Evolutionary conservation across 2,113 vertebrate genomes (phyloP), one percentile per base, ranked within the genome.

Genomic region (Chelonoidis abingdonii): DNA sequence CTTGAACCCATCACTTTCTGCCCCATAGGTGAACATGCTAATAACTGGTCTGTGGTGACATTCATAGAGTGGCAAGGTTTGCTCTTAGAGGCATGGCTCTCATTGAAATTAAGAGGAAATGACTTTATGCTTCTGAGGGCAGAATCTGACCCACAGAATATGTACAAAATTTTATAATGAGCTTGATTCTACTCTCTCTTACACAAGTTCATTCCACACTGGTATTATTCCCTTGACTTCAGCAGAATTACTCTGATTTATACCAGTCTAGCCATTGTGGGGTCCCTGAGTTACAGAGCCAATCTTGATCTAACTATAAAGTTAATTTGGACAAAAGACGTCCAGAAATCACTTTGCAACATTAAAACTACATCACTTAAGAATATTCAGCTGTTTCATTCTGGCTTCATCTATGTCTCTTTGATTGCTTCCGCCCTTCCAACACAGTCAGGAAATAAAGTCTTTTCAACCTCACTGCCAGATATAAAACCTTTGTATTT

Each of bases 401-500:
- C 27, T 1, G 1, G 79, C 88, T 78, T 93, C 1, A 83, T 57
- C 90, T 93, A 62, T 81, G 16, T 11, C 53, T 50, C 86, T 89
- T 84, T 54, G 83, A 82, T 93, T 93, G 80, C 92, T 95, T 44
- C 41, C 7, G 27, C 75, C 44, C 75, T 47, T 79, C 86, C 78
- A 88, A 89, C 50, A 94, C 13, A 80, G 7, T 5, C 24, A 87
- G 44, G 27, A 96, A 87, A 89, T 35, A 86, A 93, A 96, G 21
- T 57, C 22, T n/a, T 92, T 96, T 94, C 80, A 89, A 9, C 12
- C 16, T 62, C 5, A 0, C 81, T 78, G 38, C 69, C 87, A 6
- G 84, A 50, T 49, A 90, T 11, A 93, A 95, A 91, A 5, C 7
- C 22, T 93, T 90, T 88, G 3, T 76, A 8, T 94, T 95, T 97